Percentiles rank a stretch among this genome's conserved stretches.
phyloP scores from a whole-genome alignment of 2,888 invertebrate genomes.

The Drosophila melanocephala region DNA sequence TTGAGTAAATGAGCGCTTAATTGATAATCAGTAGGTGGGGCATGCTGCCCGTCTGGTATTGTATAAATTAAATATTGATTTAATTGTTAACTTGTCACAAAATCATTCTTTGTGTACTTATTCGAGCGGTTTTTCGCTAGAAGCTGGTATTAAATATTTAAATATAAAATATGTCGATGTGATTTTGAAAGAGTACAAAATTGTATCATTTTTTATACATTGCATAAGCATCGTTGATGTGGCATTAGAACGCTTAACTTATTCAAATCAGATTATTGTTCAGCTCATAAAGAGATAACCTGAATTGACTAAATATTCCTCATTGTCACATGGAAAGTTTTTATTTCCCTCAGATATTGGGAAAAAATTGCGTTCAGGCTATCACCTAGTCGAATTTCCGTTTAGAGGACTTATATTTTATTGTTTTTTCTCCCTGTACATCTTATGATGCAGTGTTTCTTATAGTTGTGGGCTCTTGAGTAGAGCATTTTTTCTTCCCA shows the following conservation, averaged over 20 bases:
- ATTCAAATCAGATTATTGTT: not conserved
- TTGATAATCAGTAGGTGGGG: constrained; percentile 30
- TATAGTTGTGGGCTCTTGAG: not conserved
- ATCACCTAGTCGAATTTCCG: not conserved
- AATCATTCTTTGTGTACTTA: constrained; percentile 34
- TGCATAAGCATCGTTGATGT: not conserved
- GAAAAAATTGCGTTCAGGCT: not conserved
- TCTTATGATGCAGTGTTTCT: not conserved
- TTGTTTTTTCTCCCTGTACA: not conserved
- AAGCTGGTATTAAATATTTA: not conserved
- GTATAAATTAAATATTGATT: constrained; percentile 60
- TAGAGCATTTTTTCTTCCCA: not conserved
- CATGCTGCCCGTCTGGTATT: constrained; percentile 2
- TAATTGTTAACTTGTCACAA: constrained; percentile 60
- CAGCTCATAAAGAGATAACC: not conserved
- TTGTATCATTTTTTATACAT: not conserved
- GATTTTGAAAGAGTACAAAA: constrained; percentile 4
- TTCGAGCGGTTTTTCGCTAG: constrained; percentile 15
- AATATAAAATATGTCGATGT: not conserved
- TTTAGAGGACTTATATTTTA: not conserved
- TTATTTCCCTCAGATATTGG: not conserved
- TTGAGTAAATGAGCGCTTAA: constrained; percentile 31
- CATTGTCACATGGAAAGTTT: not conserved
- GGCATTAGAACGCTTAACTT: not conserved
- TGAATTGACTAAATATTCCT: not conserved